phyloP scores from a whole-genome alignment of 2,797 vertebrate species.

The Philypnodon macrostomus region DNA sequence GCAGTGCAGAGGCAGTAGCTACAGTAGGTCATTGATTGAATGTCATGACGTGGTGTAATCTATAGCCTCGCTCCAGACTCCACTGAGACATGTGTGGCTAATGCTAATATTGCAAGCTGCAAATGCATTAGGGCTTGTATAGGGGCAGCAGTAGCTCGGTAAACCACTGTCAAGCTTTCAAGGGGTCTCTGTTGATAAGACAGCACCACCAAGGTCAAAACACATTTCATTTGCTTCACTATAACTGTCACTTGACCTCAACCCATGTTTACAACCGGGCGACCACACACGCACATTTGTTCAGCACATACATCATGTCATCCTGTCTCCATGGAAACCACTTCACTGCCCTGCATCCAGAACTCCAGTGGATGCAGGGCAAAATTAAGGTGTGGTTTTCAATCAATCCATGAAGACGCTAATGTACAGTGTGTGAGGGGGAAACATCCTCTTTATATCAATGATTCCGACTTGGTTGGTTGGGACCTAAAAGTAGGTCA shows the following conservation, averaged over 20 bases:
- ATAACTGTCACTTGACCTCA: neutral
- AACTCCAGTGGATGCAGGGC: too few relatives aligned
- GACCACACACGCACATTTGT: neutral
- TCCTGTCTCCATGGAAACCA: neutral
- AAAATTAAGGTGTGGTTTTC: too few relatives aligned
- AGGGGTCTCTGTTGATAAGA: conserved; percentile 37
- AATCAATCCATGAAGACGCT: too few relatives aligned
- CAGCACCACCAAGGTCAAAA: conserved; percentile 49
- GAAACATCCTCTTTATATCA: too few relatives aligned
- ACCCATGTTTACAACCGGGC: neutral
- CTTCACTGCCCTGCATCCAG: neutral
- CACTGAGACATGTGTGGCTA: conserved; percentile 48
- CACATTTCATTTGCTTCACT: conserved; percentile 1
- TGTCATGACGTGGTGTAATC: conserved; percentile 53
- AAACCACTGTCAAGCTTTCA: conserved; percentile 15
- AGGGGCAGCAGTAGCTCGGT: conserved; percentile 4
- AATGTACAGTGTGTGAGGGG: too few relatives aligned
- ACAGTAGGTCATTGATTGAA: conserved; percentile 60
- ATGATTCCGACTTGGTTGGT: too few relatives aligned
- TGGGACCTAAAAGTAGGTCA: too few relatives aligned
- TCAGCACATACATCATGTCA: neutral
- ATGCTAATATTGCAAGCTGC: conserved; percentile 44
- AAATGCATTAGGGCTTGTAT: conserved; percentile 13
- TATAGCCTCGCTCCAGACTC: conserved; percentile 44
- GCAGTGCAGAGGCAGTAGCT: conserved; percentile 12